These are phyloP conservation scores for Ianthella basta DNA, from an alignment of 37 sponge, comb jelly and placozoan species.

Conservation along the genomic window DNA sequence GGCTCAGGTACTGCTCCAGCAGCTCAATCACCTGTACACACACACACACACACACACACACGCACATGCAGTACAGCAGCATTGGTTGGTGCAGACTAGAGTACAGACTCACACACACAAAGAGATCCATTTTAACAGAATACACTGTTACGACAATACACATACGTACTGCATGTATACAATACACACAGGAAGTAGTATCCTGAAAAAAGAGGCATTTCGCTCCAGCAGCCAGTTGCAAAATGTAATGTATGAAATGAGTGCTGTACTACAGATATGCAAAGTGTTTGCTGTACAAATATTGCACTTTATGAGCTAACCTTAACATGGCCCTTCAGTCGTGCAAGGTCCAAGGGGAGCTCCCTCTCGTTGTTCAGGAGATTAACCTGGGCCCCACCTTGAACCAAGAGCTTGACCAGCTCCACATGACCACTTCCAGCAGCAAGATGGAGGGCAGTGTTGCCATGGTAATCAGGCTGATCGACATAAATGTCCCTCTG, in stretches of 20 bases:
- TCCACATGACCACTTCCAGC: slow-evolving; percentile 16
- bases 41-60: slow-evolving; percentile 18
- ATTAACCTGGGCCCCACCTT: slow-evolving; percentile 50
- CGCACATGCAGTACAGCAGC: neutral
- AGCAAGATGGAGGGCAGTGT: slow-evolving; percentile 28
- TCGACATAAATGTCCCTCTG: neutral
- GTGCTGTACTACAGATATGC: no score
- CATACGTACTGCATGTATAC: neutral
- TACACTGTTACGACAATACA: slow-evolving; percentile 7
- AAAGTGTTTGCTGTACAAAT: neutral
- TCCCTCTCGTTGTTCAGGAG: slow-evolving; percentile 70
- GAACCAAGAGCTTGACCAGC: neutral
- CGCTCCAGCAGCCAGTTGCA: no score
- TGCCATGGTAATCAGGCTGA: slow-evolving; percentile 33
- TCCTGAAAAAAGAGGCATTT: no score
- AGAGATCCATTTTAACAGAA: slow-evolving; percentile 4
- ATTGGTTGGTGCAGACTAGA: no score
- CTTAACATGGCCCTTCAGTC: slow-evolving; percentile 52
- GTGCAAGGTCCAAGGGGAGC: slow-evolving; percentile 60
- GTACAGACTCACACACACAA: neutral
- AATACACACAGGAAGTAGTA: no score
- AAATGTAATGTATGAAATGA: no score
- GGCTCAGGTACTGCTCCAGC: neutral
- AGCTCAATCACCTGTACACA: neutral
- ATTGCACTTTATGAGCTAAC: neutral